Evolutionary conservation across 2,797 vertebrate genomes (phyloP).

Genomic region (Pipistrellus kuhlii): DNA sequence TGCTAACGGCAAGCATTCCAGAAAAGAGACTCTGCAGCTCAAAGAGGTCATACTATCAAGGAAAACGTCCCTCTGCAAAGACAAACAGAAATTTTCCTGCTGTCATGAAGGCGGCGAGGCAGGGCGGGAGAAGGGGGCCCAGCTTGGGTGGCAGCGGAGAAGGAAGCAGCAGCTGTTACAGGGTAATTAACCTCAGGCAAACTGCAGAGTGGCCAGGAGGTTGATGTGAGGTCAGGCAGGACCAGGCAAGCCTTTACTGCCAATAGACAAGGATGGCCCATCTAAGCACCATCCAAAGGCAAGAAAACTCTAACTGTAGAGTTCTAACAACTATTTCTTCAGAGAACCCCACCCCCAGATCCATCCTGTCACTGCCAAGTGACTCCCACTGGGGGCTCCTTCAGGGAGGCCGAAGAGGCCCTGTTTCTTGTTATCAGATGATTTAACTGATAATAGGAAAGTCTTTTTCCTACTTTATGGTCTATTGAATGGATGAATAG

Average conservation of each 20-base stretch:
- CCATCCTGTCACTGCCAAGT: background rate
- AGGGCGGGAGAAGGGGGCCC: background rate
- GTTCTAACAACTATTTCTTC: background rate
- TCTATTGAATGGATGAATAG: background rate
- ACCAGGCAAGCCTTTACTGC: conserved; percentile 33
- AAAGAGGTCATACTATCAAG: background rate
- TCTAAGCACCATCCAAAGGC: background rate
- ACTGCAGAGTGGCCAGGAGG: conserved; percentile 27
- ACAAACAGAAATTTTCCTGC: background rate
- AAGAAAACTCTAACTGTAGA: background rate
- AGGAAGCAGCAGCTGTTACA: conserved; percentile 65
- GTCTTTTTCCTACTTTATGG: background rate
- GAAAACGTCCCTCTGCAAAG: background rate
- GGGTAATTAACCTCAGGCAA: conserved; percentile 53
- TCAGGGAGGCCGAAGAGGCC: background rate
- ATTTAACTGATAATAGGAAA: background rate
- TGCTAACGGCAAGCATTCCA: background rate
- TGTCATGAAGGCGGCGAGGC: background rate
- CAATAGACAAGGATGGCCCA: background rate
- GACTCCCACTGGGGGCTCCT: background rate
- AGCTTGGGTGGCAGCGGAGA: background rate
- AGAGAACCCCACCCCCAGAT: background rate
- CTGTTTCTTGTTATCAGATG: conserved; percentile 19
- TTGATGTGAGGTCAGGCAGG: conserved; percentile 13
- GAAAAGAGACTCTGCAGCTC: conserved; percentile 2